Conservation (phyloP, 1,140 invertebrate genomes). For the Drosophila gunungcola region DNA sequence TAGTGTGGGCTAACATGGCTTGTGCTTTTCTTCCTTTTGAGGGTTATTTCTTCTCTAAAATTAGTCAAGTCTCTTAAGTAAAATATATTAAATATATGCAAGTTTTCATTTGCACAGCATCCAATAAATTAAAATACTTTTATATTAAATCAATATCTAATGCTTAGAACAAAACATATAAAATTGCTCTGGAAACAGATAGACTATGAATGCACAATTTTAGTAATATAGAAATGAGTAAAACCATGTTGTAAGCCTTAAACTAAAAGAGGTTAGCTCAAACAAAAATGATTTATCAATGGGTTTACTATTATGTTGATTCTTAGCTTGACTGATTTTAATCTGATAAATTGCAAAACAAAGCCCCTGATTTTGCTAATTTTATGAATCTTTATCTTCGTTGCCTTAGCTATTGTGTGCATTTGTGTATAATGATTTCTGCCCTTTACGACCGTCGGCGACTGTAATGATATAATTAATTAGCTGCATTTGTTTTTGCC, state of each 20-base stretch:
- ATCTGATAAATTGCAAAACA: background rate
- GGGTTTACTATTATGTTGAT: background rate
- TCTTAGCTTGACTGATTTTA: background rate
- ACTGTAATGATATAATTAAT: slow-evolving; percentile 60
- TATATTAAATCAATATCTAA: no score
- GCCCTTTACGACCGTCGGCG: background rate
- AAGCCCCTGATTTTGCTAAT: slow-evolving; percentile 19
- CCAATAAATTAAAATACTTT: no score
- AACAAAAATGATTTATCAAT: no score
- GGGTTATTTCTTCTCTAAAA: background rate
- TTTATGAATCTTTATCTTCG: slow-evolving; percentile 5
- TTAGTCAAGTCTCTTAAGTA: no score
- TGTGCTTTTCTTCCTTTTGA: background rate
- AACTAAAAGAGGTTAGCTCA: no score
- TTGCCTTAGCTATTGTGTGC: slow-evolving; percentile 2
- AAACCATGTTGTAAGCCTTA: no score
- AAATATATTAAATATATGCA: no score
- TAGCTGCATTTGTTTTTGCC: slow-evolving; percentile 55
- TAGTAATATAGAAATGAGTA: no score
- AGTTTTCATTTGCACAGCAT: no score
- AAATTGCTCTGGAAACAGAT: no score
- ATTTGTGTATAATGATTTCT: slow-evolving; percentile 27
- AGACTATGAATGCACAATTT: no score
- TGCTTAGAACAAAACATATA: no score
- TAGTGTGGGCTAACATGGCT: background rate